Evolutionary conservation across 2,888 invertebrate species (phyloP).

Genomic region (Drosophila suboccidentalis): DNA sequence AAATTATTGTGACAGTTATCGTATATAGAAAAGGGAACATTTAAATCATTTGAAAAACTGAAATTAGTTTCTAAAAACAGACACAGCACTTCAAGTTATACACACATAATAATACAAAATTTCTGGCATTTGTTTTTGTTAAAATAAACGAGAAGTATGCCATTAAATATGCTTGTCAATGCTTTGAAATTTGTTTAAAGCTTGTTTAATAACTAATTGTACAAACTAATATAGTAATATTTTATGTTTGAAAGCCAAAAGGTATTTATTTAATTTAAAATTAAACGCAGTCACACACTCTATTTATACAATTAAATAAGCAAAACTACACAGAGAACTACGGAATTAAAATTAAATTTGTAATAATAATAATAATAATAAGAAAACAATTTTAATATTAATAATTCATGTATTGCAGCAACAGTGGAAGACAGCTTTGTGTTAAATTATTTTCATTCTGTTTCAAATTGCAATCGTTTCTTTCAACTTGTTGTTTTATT

Average conservation of each 20-base stretch:
- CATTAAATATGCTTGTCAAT: conserved; percentile 28
- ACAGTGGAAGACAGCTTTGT: conserved; percentile 81
- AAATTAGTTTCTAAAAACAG: conserved; percentile 16
- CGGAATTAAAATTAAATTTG: conserved; percentile 31
- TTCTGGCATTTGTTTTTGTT: conserved; percentile 27
- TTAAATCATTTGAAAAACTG: conserved; percentile 4
- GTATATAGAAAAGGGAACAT: neutral
- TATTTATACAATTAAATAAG: conserved; percentile 51
- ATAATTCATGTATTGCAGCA: conserved; percentile 78
- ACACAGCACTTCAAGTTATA: conserved; percentile 39
- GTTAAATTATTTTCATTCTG: conserved; percentile 36
- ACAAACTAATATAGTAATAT: conserved; percentile 39
- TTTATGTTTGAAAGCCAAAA: conserved; percentile 39
- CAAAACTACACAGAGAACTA: conserved; percentile 53
- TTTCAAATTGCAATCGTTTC: conserved; percentile 49
- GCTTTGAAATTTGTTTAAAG: conserved; percentile 62
- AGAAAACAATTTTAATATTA: conserved; percentile 56
- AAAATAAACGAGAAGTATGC: conserved; percentile 19
- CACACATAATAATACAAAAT: conserved; percentile 55
- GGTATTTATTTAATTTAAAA: conserved; percentile 39
- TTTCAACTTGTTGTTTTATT: conserved; percentile 22
- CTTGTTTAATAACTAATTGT: conserved; percentile 56
- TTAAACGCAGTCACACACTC: conserved; percentile 59
- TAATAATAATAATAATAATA: conserved; percentile 35
- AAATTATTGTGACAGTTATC: conserved; percentile 22